Evolutionary conservation across 2,113 vertebrate species (phyloP).

Genomic region (Hypomesus transpacificus): DNA sequence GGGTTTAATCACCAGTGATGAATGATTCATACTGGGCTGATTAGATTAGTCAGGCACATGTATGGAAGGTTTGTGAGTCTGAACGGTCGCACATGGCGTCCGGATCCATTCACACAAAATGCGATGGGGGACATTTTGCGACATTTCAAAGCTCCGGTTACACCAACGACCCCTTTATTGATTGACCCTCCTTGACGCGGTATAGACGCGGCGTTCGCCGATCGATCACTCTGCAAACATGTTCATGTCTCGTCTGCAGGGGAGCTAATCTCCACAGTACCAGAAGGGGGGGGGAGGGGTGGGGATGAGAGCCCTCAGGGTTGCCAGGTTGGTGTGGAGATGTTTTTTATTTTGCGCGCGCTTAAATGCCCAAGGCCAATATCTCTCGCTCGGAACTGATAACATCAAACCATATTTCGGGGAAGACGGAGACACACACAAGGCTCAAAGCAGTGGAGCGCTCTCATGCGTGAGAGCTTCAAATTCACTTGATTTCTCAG

Average conservation of each 20-base stretch:
- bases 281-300: too few species aligned
- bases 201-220: not conserved
- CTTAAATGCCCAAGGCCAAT: too few species aligned
- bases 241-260: not conserved
- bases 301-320: too few species aligned
- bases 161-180: conserved; percentile 10
- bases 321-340: too few species aligned
- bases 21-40: not conserved
- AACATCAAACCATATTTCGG: too few species aligned
- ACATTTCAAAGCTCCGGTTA: not conserved
- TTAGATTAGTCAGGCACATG: not conserved
- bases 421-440: too few species aligned
- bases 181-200: conserved; percentile 12
- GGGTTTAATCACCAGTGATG: not conserved
- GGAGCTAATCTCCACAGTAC: not conserved
- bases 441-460: too few species aligned
- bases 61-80: not conserved
- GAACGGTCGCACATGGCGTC: not conserved
- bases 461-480: too few species aligned
- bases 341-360: too few species aligned
- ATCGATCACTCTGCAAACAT: conserved; percentile 2
- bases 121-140: not conserved
- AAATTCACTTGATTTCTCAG: too few species aligned
- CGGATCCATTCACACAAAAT: not conserved
- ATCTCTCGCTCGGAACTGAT: too few species aligned